Evolutionary conservation across 92 coral and sea anemone genomes (phyloP), one percentile per base, ranked within the genome.

Genomic region (Muricea muricata): DNA sequence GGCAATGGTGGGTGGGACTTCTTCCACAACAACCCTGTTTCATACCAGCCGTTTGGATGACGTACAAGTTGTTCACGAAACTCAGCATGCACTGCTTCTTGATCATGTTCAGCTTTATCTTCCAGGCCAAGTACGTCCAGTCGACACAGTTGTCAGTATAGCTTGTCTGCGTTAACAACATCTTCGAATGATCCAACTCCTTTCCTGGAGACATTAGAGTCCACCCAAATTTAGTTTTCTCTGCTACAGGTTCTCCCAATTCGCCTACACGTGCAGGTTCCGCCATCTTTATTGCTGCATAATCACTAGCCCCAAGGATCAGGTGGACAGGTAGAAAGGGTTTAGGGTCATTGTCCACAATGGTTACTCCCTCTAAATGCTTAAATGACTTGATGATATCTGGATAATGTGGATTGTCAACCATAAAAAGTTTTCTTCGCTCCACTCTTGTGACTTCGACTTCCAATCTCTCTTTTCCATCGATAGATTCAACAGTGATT

Each of bases 1-100:
- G 68, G 83, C 33, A 84, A 76, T 18, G 85, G 84, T 0, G 48
- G 84, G 75, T 83, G 83, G 84, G 37, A 47, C 70, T 40, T 48
- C 56, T 48, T 48, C 56, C 12, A 48, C 56, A 48, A 48, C 15
- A 48, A 48, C 15, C 56, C 56, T 7, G 50, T 79, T 34, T 61
- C 72, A 23, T 79, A 30, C 72, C 71, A 61, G 18, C 73, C 72
- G 35, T 79, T 78, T 7, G 73, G 84, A 42, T 8, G 47, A 41
- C 56, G 72, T 31, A 50, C 15, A 48, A 48, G 56, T 20, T 48
- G 56, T 48, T 48, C 56, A 48, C 56, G 12, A 3, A 48, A 48
- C 60, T 75, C 81, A 21, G 86, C 57, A 47, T 81, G 72, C 20
- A 81, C 86, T 12, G 40, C 61, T 9, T 65, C 14, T 77, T 39